phyloP scores from a whole-genome alignment of 1,140 invertebrate genomes.

The Listronotus bonariensis region DNA sequence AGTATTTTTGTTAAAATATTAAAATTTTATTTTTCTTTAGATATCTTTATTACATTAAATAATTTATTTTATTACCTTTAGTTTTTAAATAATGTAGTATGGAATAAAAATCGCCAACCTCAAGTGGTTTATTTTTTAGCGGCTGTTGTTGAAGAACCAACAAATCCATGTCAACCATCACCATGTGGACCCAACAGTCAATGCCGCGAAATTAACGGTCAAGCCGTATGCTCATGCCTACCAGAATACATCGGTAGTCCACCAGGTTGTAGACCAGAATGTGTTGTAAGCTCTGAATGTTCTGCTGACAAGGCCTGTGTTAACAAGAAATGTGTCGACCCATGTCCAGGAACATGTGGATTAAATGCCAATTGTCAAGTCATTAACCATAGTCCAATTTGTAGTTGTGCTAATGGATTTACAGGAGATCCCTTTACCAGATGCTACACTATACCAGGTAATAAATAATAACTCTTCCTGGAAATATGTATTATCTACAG shows the following conservation, averaged over 20 bases:
- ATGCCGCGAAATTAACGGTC: conserved; percentile 60
- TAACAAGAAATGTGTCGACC: conserved; percentile 75
- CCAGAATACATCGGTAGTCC: conserved; percentile 69
- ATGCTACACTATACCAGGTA: conserved; percentile 60
- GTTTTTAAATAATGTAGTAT: too few species aligned
- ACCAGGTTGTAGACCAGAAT: conserved; percentile 77
- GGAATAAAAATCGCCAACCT: neutral
- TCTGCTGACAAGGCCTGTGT: conserved; percentile 72
- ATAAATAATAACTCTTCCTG: too few species aligned
- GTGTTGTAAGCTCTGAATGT: conserved; percentile 82
- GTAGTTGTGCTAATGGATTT: conserved; percentile 59
- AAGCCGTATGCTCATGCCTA: conserved; percentile 66
- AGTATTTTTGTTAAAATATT: conserved; percentile 15
- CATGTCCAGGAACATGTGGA: conserved; percentile 77
- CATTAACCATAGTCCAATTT: conserved; percentile 67
- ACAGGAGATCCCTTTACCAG: conserved; percentile 65
- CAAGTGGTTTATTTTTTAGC: conserved; percentile 58
- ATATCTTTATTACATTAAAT: too few species aligned
- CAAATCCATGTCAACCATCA: conserved; percentile 64
- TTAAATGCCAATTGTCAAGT: conserved; percentile 74
- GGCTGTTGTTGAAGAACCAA: conserved; percentile 57
- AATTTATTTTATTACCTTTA: too few species aligned
- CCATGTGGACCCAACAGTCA: conserved; percentile 71
- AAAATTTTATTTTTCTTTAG: too few species aligned
- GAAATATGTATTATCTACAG: too few species aligned